Evolutionary conservation across 2,888 invertebrate species (phyloP), one percentile per base, ranked within the genome.

Genomic region (Plemyria rubiginata): DNA sequence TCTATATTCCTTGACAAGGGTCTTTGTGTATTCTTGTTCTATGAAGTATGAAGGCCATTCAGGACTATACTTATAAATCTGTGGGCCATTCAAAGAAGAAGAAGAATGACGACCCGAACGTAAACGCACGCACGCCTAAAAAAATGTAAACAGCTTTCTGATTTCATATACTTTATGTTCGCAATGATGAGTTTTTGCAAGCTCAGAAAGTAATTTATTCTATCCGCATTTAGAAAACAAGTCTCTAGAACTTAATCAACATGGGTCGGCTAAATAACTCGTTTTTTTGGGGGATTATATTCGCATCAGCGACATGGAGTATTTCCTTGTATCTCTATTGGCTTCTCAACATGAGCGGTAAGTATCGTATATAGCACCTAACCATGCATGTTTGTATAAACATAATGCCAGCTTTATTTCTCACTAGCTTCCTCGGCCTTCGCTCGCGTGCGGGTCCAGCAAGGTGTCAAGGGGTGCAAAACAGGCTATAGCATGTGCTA

Each of bases 271-370:
- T 90, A 32, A 94, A 94, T 74, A 94, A 93, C 80, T 96, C 96
- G 0, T 97, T 97, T 81, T 77, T 96, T 41, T 95, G 94, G 84
- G 96, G 96, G 28, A 95, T 96, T 65, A 81, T 95, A 60, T 94
- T 96, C 79, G 96, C 96, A 0, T 96, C 96, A 0, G 80, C 95
- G 43, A 96, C 96, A 60, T 97, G 96, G 96, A 92, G 94, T 45
- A 87, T 96, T 53, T 96, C 95, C 53, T 81, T 96, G 48, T 96
- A 96, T 78, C 89, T 96, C 46, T 96, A 96, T 78, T 94, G 94
- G 86, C 93, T 94, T 76, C 78, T 96, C 53, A 94, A 84, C 65
- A 74, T 85, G 76, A 89, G 87, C 60, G 92, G 94, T 82, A 84
- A 90, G 87, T 85, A 11, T 36, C 32, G n/a, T 43, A n/a, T 15